Base-by-base conservation (phyloP, 2,888 invertebrate genomes). In the Drosophila subsilvestris region DNA sequence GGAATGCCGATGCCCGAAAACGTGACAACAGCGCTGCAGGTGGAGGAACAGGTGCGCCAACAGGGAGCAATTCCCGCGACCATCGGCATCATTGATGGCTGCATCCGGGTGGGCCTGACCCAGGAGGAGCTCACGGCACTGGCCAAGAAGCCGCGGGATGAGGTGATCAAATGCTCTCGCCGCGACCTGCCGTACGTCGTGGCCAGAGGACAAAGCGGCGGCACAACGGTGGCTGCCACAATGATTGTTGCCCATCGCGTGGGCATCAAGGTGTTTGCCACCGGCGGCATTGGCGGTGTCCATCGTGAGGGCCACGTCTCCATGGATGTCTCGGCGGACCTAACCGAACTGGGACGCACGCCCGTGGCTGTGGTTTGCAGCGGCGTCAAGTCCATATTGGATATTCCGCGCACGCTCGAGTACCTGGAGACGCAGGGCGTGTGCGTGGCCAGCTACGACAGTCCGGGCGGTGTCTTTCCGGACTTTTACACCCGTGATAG, bases 1-100 rank as follows among this genome's bases (percentile, higher is more conserved):
- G 99, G 99, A 47, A 97, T 99, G 97, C 98, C 99, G 0, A 96
- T 95, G 92, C 99, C 99, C 0, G 93, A 96, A 57, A 99, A 99
- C 93, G 93, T 98, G 54, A 93, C 96, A 78, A 98, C 98, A 37
- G 98, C 98, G 5, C 68, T 94, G 45, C 93, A 94, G 89, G 96
- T 98, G 1, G 98, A 86, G 92, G 92, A 95, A 57, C 94, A 96
- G 69, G 94, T 99, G 22, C 94, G 95, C 82, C 89, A 94, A 74
- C 93, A 94, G 95, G 97, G 97, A 29, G 97, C 95, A 6, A 92
- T 95, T 14, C 99, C 99, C 37, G 99, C 99, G 0, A 99, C 99
- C 0, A 95, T 99, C 83, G 99, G 96, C 0, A 95, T 99, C 44
- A 90, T 99, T 6, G 93, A 95, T 79, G 99, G 99, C 0, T 94